Percentiles rank a stretch among this genome's conserved stretches.
These are phyloP conservation scores for Lithobius niger DNA, from an alignment of 1,140 invertebrate genomes.

Conservation along the genomic window DNA sequence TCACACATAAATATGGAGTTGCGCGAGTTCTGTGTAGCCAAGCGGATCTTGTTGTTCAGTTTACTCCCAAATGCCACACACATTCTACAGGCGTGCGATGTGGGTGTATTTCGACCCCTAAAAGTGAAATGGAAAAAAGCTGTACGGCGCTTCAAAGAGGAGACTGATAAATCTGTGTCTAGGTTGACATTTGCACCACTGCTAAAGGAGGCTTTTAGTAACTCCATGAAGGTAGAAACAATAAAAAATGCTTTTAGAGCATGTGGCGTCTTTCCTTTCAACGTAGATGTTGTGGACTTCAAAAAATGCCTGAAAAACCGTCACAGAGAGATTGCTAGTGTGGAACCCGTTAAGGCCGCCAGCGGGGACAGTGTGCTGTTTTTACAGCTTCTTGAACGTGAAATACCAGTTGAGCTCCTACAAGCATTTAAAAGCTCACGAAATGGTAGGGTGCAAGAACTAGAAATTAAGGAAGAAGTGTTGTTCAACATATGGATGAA, in stretches of 20 bases:
- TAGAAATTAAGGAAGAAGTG: too few species aligned
- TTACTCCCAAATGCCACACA: slow-evolving; percentile 15
- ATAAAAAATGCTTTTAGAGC: slow-evolving; percentile 2
- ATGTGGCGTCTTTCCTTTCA: slow-evolving; percentile 5
- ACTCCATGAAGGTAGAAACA: neutral
- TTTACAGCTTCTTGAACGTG: too few species aligned
- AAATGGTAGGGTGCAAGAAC: too few species aligned
- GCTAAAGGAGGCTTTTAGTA: neutral
- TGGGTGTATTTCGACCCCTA: slow-evolving; percentile 11
- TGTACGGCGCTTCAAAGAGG: neutral
- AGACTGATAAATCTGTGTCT: neutral
- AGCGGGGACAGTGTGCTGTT: too few species aligned
- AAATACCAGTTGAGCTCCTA: too few species aligned
- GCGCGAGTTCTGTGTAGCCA: slow-evolving; percentile 5
- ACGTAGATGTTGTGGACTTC: slow-evolving; percentile 6
- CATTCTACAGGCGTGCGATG: slow-evolving; percentile 13
- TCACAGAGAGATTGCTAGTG: too few species aligned
- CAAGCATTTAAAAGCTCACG: too few species aligned
- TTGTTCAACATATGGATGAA: too few species aligned
- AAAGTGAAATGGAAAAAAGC: slow-evolving; percentile 10
- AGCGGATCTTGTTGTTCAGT: slow-evolving; percentile 9
- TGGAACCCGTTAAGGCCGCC: too few species aligned
- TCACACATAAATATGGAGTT: slow-evolving; percentile 3
- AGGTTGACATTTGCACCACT: neutral
- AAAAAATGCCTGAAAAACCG: too few species aligned